Percentiles rank a stretch among this genome's conserved stretches.
Evolutionary conservation across 2,888 invertebrate genomes (phyloP).

Genomic region (Ichneumoninae sp.): DNA sequence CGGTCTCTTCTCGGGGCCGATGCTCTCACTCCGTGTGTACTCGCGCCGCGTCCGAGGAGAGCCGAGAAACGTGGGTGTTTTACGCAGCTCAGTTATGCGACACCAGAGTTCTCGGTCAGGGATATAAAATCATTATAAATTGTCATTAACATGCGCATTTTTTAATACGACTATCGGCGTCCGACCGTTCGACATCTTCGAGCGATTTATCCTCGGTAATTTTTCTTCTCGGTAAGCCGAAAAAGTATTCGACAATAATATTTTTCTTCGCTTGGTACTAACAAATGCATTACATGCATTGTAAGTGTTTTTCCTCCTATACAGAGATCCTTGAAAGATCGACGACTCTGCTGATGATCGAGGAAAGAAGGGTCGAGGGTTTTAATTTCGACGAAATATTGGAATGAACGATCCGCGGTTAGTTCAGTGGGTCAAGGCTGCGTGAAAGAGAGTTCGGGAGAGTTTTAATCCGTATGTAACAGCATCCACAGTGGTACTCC

Average conservation of each 20-base stretch:
- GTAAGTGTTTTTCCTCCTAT: background rate
- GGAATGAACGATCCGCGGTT: constrained; percentile 34
- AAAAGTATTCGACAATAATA: too few relatives aligned
- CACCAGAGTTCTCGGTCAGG: constrained; percentile 59
- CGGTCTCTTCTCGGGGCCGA: constrained; percentile 75
- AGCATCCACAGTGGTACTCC: constrained; percentile 22
- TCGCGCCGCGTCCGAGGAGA: constrained; percentile 22
- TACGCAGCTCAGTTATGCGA: constrained; percentile 50
- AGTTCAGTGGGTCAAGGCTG: constrained; percentile 79
- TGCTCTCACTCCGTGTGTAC: constrained; percentile 56
- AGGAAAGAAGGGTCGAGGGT: background rate
- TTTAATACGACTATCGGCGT: background rate
- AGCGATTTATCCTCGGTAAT: background rate
- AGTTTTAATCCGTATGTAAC: constrained; percentile 65
- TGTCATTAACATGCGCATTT: background rate
- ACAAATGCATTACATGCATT: too few relatives aligned
- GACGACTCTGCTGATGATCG: constrained; percentile 30
- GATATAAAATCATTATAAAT: constrained; percentile 2
- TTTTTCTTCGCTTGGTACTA: too few relatives aligned
- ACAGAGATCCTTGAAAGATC: background rate
- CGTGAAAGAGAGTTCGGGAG: constrained; percentile 61
- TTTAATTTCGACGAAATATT: constrained; percentile 8
- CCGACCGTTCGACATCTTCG: background rate
- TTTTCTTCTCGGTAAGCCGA: background rate
- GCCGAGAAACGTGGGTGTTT: constrained; percentile 29